A percentile compares a stretch with the other conserved stretches of the same genome.
Evolutionary conservation across 2,113 vertebrate genomes (phyloP).

Genomic region (Clarias magur): DNA sequence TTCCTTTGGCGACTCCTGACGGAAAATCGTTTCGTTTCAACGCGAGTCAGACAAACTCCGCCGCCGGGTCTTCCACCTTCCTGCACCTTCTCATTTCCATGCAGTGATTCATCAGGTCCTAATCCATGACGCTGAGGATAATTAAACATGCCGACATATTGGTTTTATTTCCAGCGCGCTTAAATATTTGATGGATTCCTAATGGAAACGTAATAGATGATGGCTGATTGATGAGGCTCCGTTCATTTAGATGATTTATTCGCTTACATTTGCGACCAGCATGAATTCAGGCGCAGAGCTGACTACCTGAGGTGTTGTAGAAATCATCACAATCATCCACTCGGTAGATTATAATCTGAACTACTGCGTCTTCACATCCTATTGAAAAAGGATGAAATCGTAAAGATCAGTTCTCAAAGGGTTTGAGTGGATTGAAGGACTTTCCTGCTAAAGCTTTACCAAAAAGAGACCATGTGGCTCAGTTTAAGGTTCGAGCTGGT

Average conservation of each 20-base stretch:
- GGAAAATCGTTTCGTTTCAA: not conserved
- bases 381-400: not conserved
- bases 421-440: not conserved
- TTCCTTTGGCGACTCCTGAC: not conserved
- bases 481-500: not conserved
- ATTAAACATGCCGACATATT: slow-evolving; percentile 17
- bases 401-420: not conserved
- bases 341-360: not conserved
- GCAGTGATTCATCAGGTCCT: slow-evolving; percentile 7
- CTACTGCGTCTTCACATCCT: not conserved
- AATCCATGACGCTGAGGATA: slow-evolving; percentile 1
- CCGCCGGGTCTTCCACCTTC: not conserved
- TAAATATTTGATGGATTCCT: slow-evolving; percentile 23
- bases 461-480: not conserved
- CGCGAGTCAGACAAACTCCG: not conserved
- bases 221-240: slow-evolving; percentile 5
- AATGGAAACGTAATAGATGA: slow-evolving; percentile 21
- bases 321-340: not conserved
- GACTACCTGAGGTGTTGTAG: not conserved
- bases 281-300: not conserved
- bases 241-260: slow-evolving; percentile 4
- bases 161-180: not conserved
- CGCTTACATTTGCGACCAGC: not conserved
- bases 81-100: slow-evolving; percentile 13
- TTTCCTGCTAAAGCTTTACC: not conserved